Conservation (phyloP, 2,888 invertebrate species). For the Branchinecta sandiegonensis region DNA sequence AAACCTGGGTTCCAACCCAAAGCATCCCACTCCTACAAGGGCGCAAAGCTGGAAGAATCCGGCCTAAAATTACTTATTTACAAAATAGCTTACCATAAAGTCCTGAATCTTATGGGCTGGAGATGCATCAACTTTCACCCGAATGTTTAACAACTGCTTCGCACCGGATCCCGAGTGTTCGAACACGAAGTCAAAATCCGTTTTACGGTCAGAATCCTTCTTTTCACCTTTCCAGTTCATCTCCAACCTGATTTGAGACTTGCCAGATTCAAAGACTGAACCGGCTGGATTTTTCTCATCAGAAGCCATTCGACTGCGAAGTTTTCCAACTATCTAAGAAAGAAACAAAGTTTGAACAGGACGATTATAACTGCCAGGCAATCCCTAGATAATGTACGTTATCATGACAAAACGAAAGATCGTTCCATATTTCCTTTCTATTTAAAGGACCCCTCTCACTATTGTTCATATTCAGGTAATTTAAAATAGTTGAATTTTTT, state of each 20-base stretch:
- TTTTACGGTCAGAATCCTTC: constrained; percentile 17
- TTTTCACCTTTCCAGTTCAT: constrained; percentile 20
- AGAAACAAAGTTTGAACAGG: not conserved
- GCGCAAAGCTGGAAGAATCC: too few species aligned
- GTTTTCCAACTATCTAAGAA: constrained; percentile 11
- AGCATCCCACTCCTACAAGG: too few species aligned
- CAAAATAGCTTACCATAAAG: not conserved
- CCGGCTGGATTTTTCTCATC: not conserved
- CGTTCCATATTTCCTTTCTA: too few species aligned
- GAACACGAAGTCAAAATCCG: constrained; percentile 19
- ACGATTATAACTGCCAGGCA: too few species aligned
- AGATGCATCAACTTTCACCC: not conserved
- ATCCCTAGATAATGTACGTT: too few species aligned
- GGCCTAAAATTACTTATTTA: too few species aligned
- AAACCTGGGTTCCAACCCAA: too few species aligned
- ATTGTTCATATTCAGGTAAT: too few species aligned
- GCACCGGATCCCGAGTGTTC: constrained; percentile 17
- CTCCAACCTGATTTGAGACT: constrained; percentile 17
- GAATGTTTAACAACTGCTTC: not conserved
- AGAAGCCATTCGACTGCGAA: not conserved
- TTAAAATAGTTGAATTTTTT: too few species aligned
- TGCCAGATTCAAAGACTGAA: constrained; percentile 17
- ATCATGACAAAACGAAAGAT: too few species aligned
- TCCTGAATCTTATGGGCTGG: constrained; percentile 2
- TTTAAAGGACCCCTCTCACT: too few species aligned